These are phyloP conservation scores for Chrysopilus asiliformis DNA, from an alignment of 2,888 invertebrate genomes.

Conservation along the genomic window DNA sequence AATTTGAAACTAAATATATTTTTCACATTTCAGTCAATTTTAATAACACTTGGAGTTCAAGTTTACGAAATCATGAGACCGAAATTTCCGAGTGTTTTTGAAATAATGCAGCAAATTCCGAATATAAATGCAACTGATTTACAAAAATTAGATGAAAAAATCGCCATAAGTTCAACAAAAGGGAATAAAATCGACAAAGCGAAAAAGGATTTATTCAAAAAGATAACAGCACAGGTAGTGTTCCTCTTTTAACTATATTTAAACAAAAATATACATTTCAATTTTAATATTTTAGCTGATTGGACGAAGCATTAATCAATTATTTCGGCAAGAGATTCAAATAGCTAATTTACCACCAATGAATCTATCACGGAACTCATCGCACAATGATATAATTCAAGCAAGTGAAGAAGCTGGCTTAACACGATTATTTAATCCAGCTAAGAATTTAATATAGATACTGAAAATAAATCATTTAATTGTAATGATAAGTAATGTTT, in stretches of 20 bases:
- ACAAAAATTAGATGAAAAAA: constrained; percentile 75
- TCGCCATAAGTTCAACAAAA: constrained; percentile 48
- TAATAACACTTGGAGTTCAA: constrained; percentile 69
- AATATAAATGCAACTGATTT: constrained; percentile 67
- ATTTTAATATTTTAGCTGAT: constrained; percentile 46
- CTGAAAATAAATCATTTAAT: too few relatives aligned
- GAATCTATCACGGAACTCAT: constrained; percentile 18
- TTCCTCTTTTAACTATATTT: too few relatives aligned
- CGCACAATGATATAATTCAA: constrained; percentile 23
- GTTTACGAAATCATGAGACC: constrained; percentile 75
- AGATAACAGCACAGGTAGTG: constrained; percentile 67
- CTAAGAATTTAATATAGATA: constrained; percentile 12
- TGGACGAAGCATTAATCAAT: constrained; percentile 71
- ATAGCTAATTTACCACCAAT: constrained; percentile 73
- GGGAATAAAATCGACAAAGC: constrained; percentile 76
- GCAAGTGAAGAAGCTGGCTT: constrained; percentile 27
- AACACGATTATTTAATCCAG: constrained; percentile 23
- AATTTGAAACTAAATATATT: too few relatives aligned
- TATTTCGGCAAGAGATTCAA: constrained; percentile 76
- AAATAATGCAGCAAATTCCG: constrained; percentile 64
- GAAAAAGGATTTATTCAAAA: constrained; percentile 83
- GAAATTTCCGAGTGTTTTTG: constrained; percentile 51
- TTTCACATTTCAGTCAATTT: constrained; percentile 37
- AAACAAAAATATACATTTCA: not conserved
- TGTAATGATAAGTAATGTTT: too few relatives aligned